These are phyloP conservation scores for Drosophila tsacasi DNA, from an alignment of 1,140 invertebrate species.

Conservation along the genomic window DNA sequence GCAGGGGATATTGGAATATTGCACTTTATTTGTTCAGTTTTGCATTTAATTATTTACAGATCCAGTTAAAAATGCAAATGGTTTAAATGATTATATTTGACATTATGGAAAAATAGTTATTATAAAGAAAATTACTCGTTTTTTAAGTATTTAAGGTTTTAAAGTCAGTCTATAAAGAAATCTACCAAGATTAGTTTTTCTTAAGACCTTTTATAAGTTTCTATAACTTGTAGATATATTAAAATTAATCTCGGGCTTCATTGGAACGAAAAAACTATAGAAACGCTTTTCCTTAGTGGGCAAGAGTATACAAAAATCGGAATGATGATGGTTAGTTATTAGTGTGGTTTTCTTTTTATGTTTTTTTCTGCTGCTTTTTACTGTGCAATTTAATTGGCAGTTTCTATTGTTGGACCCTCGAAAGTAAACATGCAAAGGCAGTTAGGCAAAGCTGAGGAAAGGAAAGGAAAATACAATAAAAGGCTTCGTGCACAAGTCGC, in stretches of 20 bases:
- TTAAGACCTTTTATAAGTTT: neutral
- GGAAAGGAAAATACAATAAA: conserved; percentile 27
- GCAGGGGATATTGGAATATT: neutral
- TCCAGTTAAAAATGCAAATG: no score
- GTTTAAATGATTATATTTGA: no score
- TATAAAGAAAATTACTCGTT: neutral
- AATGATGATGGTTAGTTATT: neutral
- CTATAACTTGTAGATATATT: neutral
- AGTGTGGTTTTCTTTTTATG: conserved; percentile 21
- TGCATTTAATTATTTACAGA: neutral
- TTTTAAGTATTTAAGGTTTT: neutral
- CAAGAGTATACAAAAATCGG: neutral
- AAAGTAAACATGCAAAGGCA: conserved; percentile 66
- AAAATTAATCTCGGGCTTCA: neutral
- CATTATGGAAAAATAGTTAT: no score
- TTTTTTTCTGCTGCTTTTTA: conserved; percentile 39
- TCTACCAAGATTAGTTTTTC: neutral
- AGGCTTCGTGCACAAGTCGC: conserved; percentile 35
- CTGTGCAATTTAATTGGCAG: conserved; percentile 77
- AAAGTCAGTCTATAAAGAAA: neutral
- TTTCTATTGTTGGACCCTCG: conserved; percentile 68
- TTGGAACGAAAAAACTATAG: neutral
- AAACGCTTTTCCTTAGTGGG: neutral
- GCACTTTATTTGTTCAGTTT: neutral
- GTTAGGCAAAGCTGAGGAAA: conserved; percentile 20